Percentiles rank a stretch among this genome's conserved stretches.
Evolutionary conservation across 2,797 vertebrate genomes (phyloP).

Genomic region (Thunnus albacares): DNA sequence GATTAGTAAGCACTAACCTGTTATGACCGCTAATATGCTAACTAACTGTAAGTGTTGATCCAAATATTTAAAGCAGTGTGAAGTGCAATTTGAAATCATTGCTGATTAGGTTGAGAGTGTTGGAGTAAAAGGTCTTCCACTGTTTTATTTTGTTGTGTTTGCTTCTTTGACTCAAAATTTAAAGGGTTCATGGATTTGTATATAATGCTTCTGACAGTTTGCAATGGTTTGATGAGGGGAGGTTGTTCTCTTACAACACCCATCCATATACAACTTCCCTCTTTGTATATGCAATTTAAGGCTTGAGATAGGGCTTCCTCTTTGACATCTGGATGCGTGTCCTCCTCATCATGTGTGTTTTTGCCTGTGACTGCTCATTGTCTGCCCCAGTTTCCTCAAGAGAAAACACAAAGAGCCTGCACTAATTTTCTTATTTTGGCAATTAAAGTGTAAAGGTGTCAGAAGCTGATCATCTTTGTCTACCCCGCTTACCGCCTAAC

Average conservation of each 20-base stretch:
- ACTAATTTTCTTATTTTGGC: conserved; percentile 82
- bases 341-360: conserved; percentile 40
- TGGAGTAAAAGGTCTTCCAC: background rate
- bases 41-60: conserved; percentile 29
- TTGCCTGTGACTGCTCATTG: conserved; percentile 38
- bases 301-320: conserved; percentile 50
- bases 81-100: conserved; percentile 30
- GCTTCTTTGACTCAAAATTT: conserved; percentile 6
- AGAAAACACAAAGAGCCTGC: conserved; percentile 69
- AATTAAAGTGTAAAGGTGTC: conserved; percentile 83
- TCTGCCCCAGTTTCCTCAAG: conserved; percentile 33
- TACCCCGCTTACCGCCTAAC: conserved; percentile 63
- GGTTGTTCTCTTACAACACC: conserved; percentile 16
- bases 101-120: background rate
- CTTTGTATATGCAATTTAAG: conserved; percentile 8
- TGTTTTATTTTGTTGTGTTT: conserved; percentile 8
- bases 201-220: conserved; percentile 66
- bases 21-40: conserved; percentile 57
- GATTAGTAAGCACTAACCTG: conserved; percentile 65
- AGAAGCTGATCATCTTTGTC: conserved; percentile 76
- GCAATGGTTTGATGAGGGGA: conserved; percentile 55
- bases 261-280: conserved; percentile 16
- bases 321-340: conserved; percentile 51
- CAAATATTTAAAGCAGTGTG: conserved; percentile 17
- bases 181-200: conserved; percentile 30